phyloP scores from a whole-genome alignment of 2,888 invertebrate species.

The Tortrix viridana region DNA sequence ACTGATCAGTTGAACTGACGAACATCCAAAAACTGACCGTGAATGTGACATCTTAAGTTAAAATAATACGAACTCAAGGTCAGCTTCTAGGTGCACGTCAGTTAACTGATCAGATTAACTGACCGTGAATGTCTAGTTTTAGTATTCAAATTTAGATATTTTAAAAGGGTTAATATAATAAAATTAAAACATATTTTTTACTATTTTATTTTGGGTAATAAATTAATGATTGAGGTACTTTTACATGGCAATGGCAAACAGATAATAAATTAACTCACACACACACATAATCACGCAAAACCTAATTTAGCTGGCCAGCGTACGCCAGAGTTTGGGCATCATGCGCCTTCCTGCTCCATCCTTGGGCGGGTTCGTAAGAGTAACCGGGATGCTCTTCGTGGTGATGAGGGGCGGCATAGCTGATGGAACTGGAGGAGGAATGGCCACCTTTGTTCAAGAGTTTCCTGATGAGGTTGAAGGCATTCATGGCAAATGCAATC shows the following conservation, averaged over 20 bases:
- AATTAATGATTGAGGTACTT: conserved; percentile 73
- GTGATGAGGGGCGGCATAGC: conserved; percentile 86
- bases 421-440: conserved; percentile 73
- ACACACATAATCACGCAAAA: conserved; percentile 46
- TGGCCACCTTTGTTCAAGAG: conserved; percentile 86
- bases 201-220: conserved; percentile 46
- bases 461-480: conserved; percentile 86
- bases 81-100: no score
- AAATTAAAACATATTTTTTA: conserved; percentile 51
- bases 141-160: neutral
- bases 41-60: no score
- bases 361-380: conserved; percentile 82
- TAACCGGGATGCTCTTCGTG: conserved; percentile 84
- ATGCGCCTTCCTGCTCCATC: conserved; percentile 87
- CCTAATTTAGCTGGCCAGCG: conserved; percentile 65
- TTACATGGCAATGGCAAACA: conserved; percentile 61
- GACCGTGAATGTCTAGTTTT: no score
- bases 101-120: no score
- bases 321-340: conserved; percentile 89
- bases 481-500: conserved; percentile 91
- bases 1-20: no score
- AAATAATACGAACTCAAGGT: no score
- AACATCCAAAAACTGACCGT: no score
- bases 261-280: conserved; percentile 53
- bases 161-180: conserved; percentile 33